Base-by-base conservation (phyloP, 1,140 invertebrate genomes). In the Agrilus planipennis region DNA sequence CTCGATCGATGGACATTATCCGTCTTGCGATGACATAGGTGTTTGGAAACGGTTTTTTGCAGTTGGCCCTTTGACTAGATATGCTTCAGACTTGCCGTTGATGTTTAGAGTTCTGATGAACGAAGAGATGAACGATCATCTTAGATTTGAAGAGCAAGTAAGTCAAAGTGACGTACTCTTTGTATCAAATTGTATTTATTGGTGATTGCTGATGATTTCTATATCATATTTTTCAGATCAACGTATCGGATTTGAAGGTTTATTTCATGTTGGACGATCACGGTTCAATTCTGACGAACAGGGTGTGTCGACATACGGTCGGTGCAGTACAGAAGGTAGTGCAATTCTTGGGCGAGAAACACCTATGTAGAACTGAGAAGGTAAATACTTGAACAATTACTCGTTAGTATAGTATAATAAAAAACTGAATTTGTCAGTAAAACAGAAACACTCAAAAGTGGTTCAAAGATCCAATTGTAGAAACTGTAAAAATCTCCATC, bases 51-150 rank as follows among this genome's bases (percentile, higher is more conserved):
- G 46, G 53, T 30, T 52, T 47, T 79, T 82, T 32, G 66, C 70
- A 6, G 71, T 87, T 11, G 89, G 86, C 0, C 84, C 88, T 1
- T 81, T 94, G 71, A 74, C 76, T 41, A 71, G 89, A 39, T 90
- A 89, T 60, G 81, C 86, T 5, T 71, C 73, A 47, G 91, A 95
- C 67, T 58, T 92, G 29, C 62, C 74, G 4, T 65, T 87, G 3
- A 58, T 89, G 34, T 65, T 89, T 11, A 77, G 79, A 53, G 69
- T 55, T n/a, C 47, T 61, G 9, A 15, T 42, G 7, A 44, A 53
- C 41, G 48, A 51, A 7, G 31, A 53, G 5, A 11, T 41, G 4
- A 43, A 42, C 37, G 34, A 39, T 14, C 20, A 22, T 11, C 23
- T 60, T 10, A 40, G 30, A 36, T 29, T 59, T 31, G 15, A 51